These are phyloP conservation scores for Nemopilema nomurai DNA, from an alignment of 30 jellyfish, hydroid and myxozoan genomes.

Conservation along the genomic window DNA sequence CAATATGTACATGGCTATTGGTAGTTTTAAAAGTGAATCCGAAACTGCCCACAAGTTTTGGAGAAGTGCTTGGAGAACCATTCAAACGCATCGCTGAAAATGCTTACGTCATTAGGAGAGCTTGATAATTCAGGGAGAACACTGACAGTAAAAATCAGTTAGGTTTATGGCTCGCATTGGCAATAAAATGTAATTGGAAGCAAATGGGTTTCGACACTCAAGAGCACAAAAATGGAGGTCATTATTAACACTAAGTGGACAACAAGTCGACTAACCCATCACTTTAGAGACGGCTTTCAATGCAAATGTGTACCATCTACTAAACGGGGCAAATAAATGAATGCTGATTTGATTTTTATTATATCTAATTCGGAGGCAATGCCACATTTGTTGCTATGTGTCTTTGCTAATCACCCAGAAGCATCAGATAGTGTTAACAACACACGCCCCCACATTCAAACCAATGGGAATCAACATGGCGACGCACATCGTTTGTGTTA, in stretches of 20 bases:
- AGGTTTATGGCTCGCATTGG: background rate
- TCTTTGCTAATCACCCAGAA: background rate
- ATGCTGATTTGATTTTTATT: background rate
- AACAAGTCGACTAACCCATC: background rate
- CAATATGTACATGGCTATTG: no score
- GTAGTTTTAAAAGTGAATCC: background rate
- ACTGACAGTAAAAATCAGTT: background rate
- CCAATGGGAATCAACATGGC: background rate
- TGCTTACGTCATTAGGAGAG: background rate
- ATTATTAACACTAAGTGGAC: background rate
- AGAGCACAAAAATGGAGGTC: background rate
- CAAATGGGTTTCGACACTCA: background rate
- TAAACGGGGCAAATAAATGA: background rate
- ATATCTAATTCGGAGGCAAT: background rate
- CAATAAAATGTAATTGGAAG: background rate
- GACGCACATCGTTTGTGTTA: no score
- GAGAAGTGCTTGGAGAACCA: background rate
- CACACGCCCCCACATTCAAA: background rate
- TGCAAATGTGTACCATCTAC: background rate
- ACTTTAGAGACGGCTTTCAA: background rate
- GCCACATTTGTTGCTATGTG: background rate
- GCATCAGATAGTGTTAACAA: background rate
- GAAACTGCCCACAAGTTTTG: background rate
- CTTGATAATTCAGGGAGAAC: no score
- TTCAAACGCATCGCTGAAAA: background rate